Evolutionary conservation across 1,140 invertebrate species (phyloP).

Genomic region (Campoletis sonorensis): DNA sequence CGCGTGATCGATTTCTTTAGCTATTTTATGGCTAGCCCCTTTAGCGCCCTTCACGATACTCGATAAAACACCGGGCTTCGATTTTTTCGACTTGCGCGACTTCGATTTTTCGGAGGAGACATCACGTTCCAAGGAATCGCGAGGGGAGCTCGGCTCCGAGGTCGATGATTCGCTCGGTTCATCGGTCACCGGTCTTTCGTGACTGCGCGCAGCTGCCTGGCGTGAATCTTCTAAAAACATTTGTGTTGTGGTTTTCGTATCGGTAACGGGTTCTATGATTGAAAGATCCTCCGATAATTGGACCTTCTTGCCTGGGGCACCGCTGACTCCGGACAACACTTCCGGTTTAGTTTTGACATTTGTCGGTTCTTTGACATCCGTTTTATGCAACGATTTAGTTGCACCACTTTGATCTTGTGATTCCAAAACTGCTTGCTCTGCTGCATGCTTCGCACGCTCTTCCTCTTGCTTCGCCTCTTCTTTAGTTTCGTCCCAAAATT

Average conservation of each 20-base stretch:
- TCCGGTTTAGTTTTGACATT: neutral
- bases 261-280: conserved; percentile 9
- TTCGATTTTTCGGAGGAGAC: conserved; percentile 48
- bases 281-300: conserved; percentile 18
- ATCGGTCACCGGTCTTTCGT: neutral
- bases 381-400: neutral
- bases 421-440: conserved; percentile 13
- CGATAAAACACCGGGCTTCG: conserved; percentile 61
- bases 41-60: conserved; percentile 64
- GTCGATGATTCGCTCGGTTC: conserved; percentile 41
- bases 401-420: conserved; percentile 9
- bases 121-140: conserved; percentile 54
- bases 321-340: neutral
- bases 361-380: neutral
- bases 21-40: conserved; percentile 74
- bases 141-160: conserved; percentile 44
- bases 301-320: neutral
- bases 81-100: conserved; percentile 56
- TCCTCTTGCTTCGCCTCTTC: conserved; percentile 45
- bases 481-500: conserved; percentile 49
- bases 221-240: conserved; percentile 56
- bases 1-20: conserved; percentile 67
- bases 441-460: conserved; percentile 32
- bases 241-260: conserved; percentile 53
- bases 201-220: conserved; percentile 33